Evolutionary conservation across 1,140 invertebrate genomes (phyloP).

Genomic region (Drosophila mayri): DNA sequence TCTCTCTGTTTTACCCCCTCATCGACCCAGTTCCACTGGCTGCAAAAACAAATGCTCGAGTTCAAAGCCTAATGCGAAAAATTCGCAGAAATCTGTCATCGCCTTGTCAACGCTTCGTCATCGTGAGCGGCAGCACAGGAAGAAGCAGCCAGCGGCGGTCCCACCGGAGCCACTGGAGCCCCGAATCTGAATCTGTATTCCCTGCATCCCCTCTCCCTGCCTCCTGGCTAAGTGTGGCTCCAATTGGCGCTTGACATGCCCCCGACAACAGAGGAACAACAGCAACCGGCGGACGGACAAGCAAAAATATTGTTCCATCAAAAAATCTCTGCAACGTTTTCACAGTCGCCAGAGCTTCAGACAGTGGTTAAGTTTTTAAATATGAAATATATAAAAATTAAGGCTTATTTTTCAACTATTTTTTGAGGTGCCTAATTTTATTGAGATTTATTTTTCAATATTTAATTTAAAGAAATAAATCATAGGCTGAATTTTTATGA

Average conservation of each 20-base stretch:
- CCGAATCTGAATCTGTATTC: conserved; percentile 6
- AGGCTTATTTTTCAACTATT: neutral
- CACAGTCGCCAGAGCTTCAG: conserved; percentile 5
- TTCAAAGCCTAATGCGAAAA: conserved; percentile 83
- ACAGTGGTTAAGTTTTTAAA: neutral
- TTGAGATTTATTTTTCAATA: neutral
- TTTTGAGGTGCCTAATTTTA: neutral
- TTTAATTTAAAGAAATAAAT: too few species aligned
- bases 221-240: conserved; percentile 64
- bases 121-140: conserved; percentile 56
- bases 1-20: conserved; percentile 6
- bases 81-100: conserved; percentile 82
- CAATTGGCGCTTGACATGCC: conserved; percentile 70
- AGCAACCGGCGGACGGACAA: conserved; percentile 43
- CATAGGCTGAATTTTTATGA: too few species aligned
- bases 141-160: conserved; percentile 38
- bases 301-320: conserved; percentile 75
- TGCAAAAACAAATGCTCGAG: conserved; percentile 71
- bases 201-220: too few species aligned
- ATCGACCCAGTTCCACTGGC: conserved; percentile 52
- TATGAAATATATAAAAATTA: neutral
- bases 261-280: conserved; percentile 13
- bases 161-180: conserved; percentile 33
- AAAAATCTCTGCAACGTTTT: conserved; percentile 71
- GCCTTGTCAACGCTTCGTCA: conserved; percentile 80